Evolutionary conservation across 2,797 vertebrate species (phyloP).

Genomic region (Pachyuromys duprasi): DNA sequence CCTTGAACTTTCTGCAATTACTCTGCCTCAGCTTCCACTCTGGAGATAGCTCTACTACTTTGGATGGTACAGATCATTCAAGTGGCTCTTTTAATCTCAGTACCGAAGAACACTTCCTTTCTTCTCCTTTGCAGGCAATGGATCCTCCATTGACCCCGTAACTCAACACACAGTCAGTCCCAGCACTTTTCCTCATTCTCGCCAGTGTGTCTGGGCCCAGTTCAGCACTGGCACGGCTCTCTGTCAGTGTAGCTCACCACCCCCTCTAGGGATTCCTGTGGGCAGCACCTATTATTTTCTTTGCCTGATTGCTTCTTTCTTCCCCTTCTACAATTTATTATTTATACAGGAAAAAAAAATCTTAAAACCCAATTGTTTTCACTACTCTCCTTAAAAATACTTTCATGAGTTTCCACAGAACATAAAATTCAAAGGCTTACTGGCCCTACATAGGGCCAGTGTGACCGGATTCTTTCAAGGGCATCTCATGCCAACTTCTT

Average conservation of each 20-base stretch:
- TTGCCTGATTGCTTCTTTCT: background rate
- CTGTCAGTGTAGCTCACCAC: background rate
- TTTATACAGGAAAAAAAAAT: background rate
- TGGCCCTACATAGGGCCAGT: background rate
- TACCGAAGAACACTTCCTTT: background rate
- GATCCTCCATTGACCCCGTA: background rate
- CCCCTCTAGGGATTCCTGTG: background rate
- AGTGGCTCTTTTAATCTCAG: background rate
- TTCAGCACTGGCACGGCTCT: background rate
- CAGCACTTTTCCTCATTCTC: background rate
- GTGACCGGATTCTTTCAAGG: background rate
- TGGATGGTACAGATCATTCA: background rate
- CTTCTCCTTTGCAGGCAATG: background rate
- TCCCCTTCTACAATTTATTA: background rate
- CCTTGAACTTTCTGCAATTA: background rate
- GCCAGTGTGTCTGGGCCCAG: background rate
- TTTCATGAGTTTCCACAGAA: background rate
- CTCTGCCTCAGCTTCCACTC: background rate
- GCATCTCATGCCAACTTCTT: background rate
- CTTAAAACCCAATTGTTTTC: background rate
- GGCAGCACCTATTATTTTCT: background rate
- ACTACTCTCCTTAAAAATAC: background rate
- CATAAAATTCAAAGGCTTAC: background rate
- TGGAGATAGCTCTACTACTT: background rate
- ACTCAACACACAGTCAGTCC: background rate